These are phyloP conservation scores for Hippotragus niger DNA, from an alignment of 2,113 vertebrate genomes.

Conservation along the genomic window DNA sequence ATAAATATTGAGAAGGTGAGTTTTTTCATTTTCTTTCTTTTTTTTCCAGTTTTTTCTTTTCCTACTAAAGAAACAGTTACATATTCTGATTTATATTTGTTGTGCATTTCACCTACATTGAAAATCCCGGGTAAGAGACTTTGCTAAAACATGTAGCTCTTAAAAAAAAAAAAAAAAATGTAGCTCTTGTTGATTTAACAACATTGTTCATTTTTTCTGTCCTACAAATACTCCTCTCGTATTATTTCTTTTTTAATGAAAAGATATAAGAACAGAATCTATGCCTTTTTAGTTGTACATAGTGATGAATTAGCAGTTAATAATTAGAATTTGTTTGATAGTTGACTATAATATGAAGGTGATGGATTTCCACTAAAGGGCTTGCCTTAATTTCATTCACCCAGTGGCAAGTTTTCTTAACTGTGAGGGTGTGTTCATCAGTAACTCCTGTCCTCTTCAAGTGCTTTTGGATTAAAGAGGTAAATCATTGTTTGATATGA, in stretches of 20 bases:
- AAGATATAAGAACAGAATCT: background rate
- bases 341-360: background rate
- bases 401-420: background rate
- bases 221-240: background rate
- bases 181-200: conserved; percentile 4
- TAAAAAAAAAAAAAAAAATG: too few relatives aligned
- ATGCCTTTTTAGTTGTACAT: background rate
- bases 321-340: conserved; percentile 40
- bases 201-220: background rate
- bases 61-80: background rate
- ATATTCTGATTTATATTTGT: background rate
- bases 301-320: conserved; percentile 12
- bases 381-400: background rate
- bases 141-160: conserved; percentile 39
- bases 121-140: conserved; percentile 18
- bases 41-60: background rate
- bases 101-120: background rate
- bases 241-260: background rate
- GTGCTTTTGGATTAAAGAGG: background rate
- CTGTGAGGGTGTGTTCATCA: background rate
- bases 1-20: conserved; percentile 97
- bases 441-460: background rate
- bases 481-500: background rate
- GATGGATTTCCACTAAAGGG: background rate
- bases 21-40: background rate